Evolutionary conservation across 2,888 invertebrate genomes (phyloP).

Genomic region (Octonoba sinensis): DNA sequence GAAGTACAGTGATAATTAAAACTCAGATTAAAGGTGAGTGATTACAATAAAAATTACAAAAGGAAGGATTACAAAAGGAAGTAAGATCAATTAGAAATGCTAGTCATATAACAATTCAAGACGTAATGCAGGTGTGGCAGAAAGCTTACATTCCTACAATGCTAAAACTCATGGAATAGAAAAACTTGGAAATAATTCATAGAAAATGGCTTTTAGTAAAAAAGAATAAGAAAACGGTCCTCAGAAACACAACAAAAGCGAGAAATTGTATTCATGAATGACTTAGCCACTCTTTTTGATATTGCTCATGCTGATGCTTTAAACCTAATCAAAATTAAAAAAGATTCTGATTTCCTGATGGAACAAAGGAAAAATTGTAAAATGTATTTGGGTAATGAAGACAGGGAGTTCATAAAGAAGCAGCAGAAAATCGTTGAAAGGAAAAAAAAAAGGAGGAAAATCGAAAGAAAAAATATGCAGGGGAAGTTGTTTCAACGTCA

Average conservation of each 20-base stretch:
- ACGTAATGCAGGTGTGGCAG: not conserved
- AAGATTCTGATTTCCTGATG: slow-evolving; percentile 7
- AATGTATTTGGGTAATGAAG: no score
- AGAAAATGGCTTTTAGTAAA: not conserved
- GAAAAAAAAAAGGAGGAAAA: not conserved
- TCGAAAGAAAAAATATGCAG: no score
- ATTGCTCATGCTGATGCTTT: no score
- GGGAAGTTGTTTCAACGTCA: no score
- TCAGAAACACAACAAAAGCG: slow-evolving; percentile 1
- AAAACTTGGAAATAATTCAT: slow-evolving; percentile 3
- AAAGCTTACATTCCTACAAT: not conserved
- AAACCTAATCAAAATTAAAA: slow-evolving; percentile 7
- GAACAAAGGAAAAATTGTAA: slow-evolving; percentile 4
- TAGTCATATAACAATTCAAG: not conserved
- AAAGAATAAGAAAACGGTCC: not conserved
- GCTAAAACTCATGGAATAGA: not conserved
- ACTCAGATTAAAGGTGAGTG: no score
- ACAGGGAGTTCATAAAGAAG: slow-evolving; percentile 6
- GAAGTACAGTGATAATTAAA: no score
- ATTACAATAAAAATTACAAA: not conserved
- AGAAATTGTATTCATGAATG: slow-evolving; percentile 3
- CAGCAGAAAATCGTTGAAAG: not conserved
- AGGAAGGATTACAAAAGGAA: not conserved
- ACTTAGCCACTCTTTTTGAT: no score
- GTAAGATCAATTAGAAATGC: not conserved